Base-by-base conservation (phyloP, 2,888 invertebrate genomes). In the Stenodera caucasica region DNA sequence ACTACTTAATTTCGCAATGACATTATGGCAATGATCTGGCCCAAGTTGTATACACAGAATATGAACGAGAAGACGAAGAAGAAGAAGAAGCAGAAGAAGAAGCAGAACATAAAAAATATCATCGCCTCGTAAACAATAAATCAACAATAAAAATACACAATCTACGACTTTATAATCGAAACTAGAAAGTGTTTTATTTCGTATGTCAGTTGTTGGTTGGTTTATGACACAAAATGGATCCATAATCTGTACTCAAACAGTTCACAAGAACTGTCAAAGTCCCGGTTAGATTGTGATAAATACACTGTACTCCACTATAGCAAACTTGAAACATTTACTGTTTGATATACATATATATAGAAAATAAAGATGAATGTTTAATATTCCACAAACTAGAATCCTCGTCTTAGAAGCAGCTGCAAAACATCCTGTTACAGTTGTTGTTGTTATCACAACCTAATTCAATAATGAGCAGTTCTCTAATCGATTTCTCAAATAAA, bases 1-100 rank as follows among this genome's bases (percentile, higher is more conserved):
- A 72, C 74, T 73, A 74, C 75, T 77, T 76, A 77, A 77, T 77
- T 77, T 75, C 56, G 68, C 73, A 70, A 69, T 74, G 77, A 76
- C 77, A 73, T 74, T 74, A 72, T 73, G 73, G 75, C 74, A 73
- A 72, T 72, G 73, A 74, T 75, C 72, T 69, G 61, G 63, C n/a
- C n/a, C n/a, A n/a, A n/a, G n/a, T n/a, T n/a, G n/a, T n/a, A n/a
- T n/a, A n/a, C n/a, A n/a, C n/a, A n/a, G n/a, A n/a, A n/a, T n/a
- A n/a, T n/a, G n/a, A n/a, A n/a, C n/a, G n/a, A n/a, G n/a, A n/a
- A n/a, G n/a, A n/a, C n/a, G n/a, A n/a, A n/a, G n/a, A n/a, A n/a
- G n/a, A n/a, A n/a, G n/a, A n/a, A n/a, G n/a, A n/a, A n/a, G n/a
- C n/a, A n/a, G n/a, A n/a, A n/a, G n/a, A n/a, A n/a, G n/a, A n/a